These are phyloP conservation scores for Leucophenga varia DNA, from an alignment of 1,140 invertebrate genomes.

Conservation along the genomic window DNA sequence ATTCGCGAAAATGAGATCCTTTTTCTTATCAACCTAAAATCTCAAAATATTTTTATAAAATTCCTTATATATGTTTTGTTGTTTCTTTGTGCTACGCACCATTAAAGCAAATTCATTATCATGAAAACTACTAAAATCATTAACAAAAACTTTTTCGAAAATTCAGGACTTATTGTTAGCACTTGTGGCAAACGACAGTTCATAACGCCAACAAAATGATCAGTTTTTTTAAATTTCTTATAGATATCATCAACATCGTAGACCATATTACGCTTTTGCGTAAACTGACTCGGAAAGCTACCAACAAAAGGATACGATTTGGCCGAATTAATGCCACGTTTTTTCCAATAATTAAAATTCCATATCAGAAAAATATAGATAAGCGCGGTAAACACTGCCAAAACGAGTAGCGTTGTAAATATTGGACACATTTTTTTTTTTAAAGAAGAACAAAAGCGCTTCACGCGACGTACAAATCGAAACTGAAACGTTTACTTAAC, in stretches of 20 bases:
- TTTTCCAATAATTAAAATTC: constrained; percentile 52
- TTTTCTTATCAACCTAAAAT: constrained; percentile 32
- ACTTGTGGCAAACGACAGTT: constrained; percentile 38
- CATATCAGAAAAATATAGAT: constrained; percentile 43
- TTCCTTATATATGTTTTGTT: too few relatives aligned
- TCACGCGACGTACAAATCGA: not conserved
- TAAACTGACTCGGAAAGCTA: constrained; percentile 33
- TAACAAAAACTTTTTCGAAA: constrained; percentile 57
- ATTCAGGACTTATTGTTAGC: constrained; percentile 56
- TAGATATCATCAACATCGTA: constrained; percentile 36
- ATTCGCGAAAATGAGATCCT: constrained; percentile 52
- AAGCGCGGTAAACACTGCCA: constrained; percentile 15
- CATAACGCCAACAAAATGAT: constrained; percentile 29
- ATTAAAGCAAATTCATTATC: constrained; percentile 31
- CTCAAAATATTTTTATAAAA: too few relatives aligned
- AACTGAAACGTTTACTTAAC: too few relatives aligned
- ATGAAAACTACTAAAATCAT: constrained; percentile 56
- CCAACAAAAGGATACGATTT: constrained; percentile 40
- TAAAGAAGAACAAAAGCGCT: constrained; percentile 1
- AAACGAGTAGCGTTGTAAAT: constrained; percentile 2
- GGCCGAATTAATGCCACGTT: constrained; percentile 33
- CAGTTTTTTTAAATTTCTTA: constrained; percentile 25
- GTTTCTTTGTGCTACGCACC: not conserved
- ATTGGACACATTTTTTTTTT: constrained; percentile 22
- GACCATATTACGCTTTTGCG: constrained; percentile 24